Percentiles rank a stretch among this genome's conserved stretches.
These are phyloP conservation scores for Neotoxoptera formosana DNA, from an alignment of 1,140 invertebrate species.

Conservation along the genomic window DNA sequence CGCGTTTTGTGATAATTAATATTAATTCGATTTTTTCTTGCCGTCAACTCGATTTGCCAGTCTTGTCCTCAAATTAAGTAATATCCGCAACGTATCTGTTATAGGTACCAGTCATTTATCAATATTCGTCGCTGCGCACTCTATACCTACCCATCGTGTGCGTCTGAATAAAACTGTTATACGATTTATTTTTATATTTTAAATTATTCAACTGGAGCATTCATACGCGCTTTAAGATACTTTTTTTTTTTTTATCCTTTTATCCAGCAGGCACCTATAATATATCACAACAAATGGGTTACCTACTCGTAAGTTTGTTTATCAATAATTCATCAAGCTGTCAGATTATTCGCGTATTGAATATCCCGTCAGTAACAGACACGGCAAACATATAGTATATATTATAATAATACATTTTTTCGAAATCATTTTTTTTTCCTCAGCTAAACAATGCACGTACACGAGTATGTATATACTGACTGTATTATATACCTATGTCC, in stretches of 20 bases:
- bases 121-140: background rate
- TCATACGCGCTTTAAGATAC: background rate
- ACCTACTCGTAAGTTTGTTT: background rate
- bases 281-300: background rate
- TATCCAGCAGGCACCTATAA: background rate
- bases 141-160: background rate
- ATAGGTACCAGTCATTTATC: background rate
- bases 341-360: constrained; percentile 11
- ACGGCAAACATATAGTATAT: background rate
- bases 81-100: background rate
- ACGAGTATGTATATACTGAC: background rate
- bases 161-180: background rate
- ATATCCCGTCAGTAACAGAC: constrained; percentile 11
- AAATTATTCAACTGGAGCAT: background rate
- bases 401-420: background rate
- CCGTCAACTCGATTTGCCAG: background rate
- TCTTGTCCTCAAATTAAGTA: background rate
- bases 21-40: background rate
- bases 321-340: constrained; percentile 8
- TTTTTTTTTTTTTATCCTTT: background rate
- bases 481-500: background rate
- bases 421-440: background rate
- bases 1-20: background rate
- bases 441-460: background rate
- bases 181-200: background rate